Conservation (phyloP, 2,797 vertebrate species). For the Microhierax caerulescens region DNA sequence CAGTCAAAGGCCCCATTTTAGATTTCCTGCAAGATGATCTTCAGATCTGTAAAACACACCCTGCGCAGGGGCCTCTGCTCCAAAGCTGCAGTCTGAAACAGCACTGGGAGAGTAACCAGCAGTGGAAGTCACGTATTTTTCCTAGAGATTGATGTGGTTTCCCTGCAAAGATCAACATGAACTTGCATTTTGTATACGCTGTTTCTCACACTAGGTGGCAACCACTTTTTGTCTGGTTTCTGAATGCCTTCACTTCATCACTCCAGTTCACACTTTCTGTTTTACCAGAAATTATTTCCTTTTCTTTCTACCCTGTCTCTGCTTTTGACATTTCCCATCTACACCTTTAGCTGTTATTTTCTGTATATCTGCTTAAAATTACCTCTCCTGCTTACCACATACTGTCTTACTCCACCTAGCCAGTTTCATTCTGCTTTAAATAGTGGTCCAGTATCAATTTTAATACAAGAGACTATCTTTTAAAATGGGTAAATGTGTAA, state of each 20-base stretch:
- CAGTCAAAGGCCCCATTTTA: not conserved
- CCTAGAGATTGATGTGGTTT: not conserved
- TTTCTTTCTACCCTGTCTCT: not conserved
- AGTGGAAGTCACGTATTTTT: not conserved
- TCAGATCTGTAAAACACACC: not conserved
- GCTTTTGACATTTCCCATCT: not conserved
- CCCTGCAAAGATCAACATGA: not conserved
- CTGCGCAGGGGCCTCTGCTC: not conserved
- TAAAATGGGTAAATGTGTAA: not conserved
- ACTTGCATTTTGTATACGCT: not conserved
- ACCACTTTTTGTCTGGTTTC: not conserved
- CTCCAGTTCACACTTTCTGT: not conserved
- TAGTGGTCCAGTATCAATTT: not conserved
- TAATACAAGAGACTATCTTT: not conserved
- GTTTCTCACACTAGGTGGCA: not conserved
- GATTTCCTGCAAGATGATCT: not conserved
- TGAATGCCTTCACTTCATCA: not conserved
- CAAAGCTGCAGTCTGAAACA: not conserved
- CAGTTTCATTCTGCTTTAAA: not conserved
- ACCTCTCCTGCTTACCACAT: not conserved
- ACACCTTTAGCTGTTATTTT: not conserved
- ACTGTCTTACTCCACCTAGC: not conserved
- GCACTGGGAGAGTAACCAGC: not conserved
- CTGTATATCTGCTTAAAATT: not conserved
- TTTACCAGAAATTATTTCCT: not conserved